Base-by-base conservation (phyloP, 2,113 vertebrate species). In the Alethe castanea region DNA sequence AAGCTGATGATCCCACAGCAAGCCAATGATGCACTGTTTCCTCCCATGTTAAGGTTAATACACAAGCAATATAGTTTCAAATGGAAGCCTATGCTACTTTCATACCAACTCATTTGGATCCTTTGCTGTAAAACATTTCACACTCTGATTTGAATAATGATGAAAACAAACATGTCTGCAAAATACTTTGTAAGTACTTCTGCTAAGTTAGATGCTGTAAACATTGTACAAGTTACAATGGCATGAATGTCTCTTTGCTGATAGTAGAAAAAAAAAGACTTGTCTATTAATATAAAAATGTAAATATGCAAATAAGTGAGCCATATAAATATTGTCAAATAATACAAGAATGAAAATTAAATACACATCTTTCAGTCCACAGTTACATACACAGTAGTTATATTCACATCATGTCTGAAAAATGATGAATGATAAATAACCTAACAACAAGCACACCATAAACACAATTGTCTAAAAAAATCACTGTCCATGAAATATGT, bases 101-200 rank as follows among this genome's bases (percentile, higher is more conserved):
- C 89, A 57, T 56, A 94, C 91, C 85, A 95, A 44, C 38, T 71
- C 86, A 28, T 86, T 89, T 94, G 81, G 60, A 74, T 86, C 80
- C 77, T 97, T 81, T 80, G 38, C 70, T 57, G 73, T 92, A 82
- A 95, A 78, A 82, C 60, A 93, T 80, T 69, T 83, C 50, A 86
- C 36, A 26, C 23, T 87, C 50, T 56, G 88, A 91, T 89, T 48
- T 93, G 69, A 96, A 94, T 95, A 79, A 38, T 84, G 88, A 96
- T 96, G 87, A 96, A 96, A 97, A 88, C 91, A 71, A 93, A 78
- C 88, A 94, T 2, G 2, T 83, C 66, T 66, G 66, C 35, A 77
- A 67, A 77, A 59, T 86, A 52, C 17, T 77, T 59, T 22, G 13
- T 33, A 67, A 67, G 28, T 76, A 36, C 14, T 56, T 50, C 36